Conservation (phyloP, 2,797 vertebrate genomes). For the Pogonophryne albipinna region DNA sequence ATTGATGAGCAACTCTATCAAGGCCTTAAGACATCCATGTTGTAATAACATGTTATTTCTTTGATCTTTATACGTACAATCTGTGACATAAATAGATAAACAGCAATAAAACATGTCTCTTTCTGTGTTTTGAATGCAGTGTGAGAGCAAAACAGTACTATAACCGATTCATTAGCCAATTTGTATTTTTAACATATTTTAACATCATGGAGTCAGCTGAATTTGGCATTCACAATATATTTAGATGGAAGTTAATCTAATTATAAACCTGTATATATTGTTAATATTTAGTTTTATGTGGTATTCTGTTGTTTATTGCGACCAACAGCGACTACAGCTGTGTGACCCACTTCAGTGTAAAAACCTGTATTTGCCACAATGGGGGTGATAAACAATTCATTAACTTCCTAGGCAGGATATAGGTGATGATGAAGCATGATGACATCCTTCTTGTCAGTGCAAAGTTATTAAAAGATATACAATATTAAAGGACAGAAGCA, state of each 20-base stretch:
- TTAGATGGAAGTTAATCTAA: not conserved
- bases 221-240: not conserved
- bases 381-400: constrained; percentile 64
- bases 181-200: too few species aligned
- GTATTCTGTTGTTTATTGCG: constrained; percentile 7
- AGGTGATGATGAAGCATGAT: constrained; percentile 35
- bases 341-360: constrained; percentile 60
- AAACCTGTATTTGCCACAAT: constrained; percentile 24
- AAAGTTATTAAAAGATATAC: constrained; percentile 47
- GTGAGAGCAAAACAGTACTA: too few species aligned
- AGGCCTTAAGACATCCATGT: not conserved
- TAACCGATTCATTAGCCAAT: too few species aligned
- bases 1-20: not conserved
- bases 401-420: constrained; percentile 37
- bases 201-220: not conserved
- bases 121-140: too few species aligned
- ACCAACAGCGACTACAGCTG: constrained; percentile 1
- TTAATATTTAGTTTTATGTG: not conserved
- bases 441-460: constrained; percentile 36
- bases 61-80: not conserved
- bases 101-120: too few species aligned
- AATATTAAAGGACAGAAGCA: constrained; percentile 39
- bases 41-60: not conserved
- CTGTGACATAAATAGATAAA: not conserved
- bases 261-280: not conserved